Base-by-base conservation (phyloP, 2,888 invertebrate species). In the Eurytoma californica region DNA sequence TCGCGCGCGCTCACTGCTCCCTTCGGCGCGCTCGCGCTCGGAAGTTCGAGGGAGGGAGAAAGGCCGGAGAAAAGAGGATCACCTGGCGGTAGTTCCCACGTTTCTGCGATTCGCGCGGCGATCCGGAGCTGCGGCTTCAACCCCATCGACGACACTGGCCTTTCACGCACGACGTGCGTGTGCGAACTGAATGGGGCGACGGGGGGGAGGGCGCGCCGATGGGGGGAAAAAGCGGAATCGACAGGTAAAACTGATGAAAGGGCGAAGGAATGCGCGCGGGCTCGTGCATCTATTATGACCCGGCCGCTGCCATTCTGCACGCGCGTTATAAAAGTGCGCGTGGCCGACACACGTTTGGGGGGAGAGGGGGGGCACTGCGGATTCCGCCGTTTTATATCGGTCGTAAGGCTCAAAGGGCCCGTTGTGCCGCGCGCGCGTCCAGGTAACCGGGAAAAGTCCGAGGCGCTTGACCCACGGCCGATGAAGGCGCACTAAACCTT, bases 41-140 rank as follows among this genome's bases (percentile, higher is more conserved):
- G 72, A 70, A 75, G 75, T 75, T 75, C 75, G 75, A 39, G 39
- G 18, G 57, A 18, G 83, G 82, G 82, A 76, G 84, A 83, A 82
- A 82, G 82, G 74, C 74, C 75, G 78, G 79, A 83, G 83, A 83
- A 82, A 83, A 82, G 83, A 84, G 83, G 84, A 88, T 90, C 90
- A 90, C 90, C 90, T 90, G 90, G 89, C 89, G 85, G 85, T 83
- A 85, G 87, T 90, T 90, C 90, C 90, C 90, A 90, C 90, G 90
- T 90, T 90, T 88, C 88, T 88, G 87, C 88, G 85, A 89, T 88
- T 88, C 87, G 88, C 86, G 85, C 84, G n/a, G 30, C 86, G 81
- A 86, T 18, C 75, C 16, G 53, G 16, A 39, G 83, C 85, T 84
- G 82, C 79, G 78, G 84, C 86, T 86, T 86, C 84, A 85, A 82